These are phyloP conservation scores for Charanyca ferruginea DNA, from an alignment of 2,888 invertebrate genomes.

Conservation along the genomic window DNA sequence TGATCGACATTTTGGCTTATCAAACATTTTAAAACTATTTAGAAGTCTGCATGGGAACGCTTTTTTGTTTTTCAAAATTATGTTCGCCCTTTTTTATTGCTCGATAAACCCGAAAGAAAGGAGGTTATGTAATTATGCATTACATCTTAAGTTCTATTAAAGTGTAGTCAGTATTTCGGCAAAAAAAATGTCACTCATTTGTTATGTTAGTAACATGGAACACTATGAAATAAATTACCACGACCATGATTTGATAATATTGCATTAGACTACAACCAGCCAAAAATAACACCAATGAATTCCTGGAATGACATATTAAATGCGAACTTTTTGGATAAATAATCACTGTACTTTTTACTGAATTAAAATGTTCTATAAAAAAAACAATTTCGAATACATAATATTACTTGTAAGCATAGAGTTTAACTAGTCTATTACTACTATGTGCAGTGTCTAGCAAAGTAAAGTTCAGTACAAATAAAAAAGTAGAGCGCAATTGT, in stretches of 20 bases:
- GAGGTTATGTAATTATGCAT: neutral
- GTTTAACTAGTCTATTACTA: conserved; percentile 56
- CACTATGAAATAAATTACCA: conserved; percentile 40
- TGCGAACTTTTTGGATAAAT: conserved; percentile 60
- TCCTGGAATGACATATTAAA: conserved; percentile 67
- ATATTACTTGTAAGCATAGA: conserved; percentile 55
- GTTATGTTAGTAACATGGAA: conserved; percentile 61
- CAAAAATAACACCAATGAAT: conserved; percentile 51
- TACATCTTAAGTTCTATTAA: neutral
- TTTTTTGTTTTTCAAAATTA: too few species aligned
- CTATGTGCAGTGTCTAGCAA: conserved; percentile 60
- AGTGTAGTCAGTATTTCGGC: conserved; percentile 47
- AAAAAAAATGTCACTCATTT: conserved; percentile 21
- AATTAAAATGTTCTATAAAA: conserved; percentile 49
- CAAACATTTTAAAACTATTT: neutral
- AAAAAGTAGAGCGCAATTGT: conserved; percentile 48
- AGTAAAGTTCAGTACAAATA: conserved; percentile 57
- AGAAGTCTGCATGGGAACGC: neutral
- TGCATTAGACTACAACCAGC: conserved; percentile 60
- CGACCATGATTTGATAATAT: conserved; percentile 57
- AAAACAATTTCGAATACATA: conserved; percentile 42
- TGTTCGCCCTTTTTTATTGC: too few species aligned
- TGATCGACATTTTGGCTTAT: neutral
- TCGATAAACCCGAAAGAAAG: too few species aligned
- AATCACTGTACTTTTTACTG: conserved; percentile 50